Percentiles rank a stretch among this genome's conserved stretches.
Conservation (phyloP, 1,140 invertebrate genomes). For the Drosophila guanche region DNA sequence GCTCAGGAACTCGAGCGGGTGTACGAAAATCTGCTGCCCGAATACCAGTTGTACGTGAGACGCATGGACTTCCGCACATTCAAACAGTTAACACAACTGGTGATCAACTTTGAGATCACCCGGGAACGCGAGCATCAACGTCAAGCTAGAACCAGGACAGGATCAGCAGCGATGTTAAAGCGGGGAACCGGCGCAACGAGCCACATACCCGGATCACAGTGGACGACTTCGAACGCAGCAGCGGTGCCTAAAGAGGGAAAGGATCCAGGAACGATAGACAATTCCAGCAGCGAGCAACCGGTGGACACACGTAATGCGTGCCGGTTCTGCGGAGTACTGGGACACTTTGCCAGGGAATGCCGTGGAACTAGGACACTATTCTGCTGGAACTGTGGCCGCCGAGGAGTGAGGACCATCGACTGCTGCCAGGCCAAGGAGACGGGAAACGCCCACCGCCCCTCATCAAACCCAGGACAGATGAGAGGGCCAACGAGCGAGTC, state of each 20-base stretch:
- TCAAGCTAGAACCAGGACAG: neutral
- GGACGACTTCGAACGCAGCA: neutral
- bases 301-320: constrained; percentile 4
- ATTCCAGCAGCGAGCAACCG: neutral
- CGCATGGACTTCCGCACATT: neutral
- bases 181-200: neutral
- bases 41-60: constrained; percentile 5
- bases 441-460: constrained; percentile 4
- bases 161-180: neutral
- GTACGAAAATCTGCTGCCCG: constrained; percentile 1
- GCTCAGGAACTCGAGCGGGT: constrained; percentile 2
- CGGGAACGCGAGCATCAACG: neutral
- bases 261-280: neutral
- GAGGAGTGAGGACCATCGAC: constrained; percentile 3
- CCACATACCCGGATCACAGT: neutral
- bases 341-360: neutral
- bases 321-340: neutral
- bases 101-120: constrained; percentile 1
- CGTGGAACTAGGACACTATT: neutral
- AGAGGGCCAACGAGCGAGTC: too few relatives aligned
- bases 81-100: neutral
- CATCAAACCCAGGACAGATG: neutral
- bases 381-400: constrained; percentile 9
- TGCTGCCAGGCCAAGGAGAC: neutral
- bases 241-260: neutral